Base-by-base conservation (phyloP, 2,797 vertebrate genomes). In the Oreochromis mossambicus region DNA sequence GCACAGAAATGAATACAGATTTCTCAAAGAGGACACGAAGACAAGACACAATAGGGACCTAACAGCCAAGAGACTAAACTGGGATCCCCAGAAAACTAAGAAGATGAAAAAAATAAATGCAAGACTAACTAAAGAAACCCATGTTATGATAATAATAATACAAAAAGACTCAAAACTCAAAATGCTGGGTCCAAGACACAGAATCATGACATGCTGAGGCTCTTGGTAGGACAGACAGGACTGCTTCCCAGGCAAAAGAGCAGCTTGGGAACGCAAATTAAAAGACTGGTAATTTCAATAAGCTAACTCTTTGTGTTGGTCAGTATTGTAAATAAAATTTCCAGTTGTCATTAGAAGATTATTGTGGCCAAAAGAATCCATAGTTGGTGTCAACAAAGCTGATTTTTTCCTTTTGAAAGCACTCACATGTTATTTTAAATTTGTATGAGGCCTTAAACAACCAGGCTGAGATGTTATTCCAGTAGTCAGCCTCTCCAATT, bases 211-310 rank as follows among this genome's bases (percentile, higher is more conserved):
- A 55, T 0, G 52, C 21, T 0, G 52, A 55, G 21, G 12, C 52
- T 55, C 52, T 12, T 26, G 52, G 12, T 26, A 54, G 12, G 52
- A 54, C 52, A 54, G 21, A 54, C 12, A 55, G 52, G 52, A 55
- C 52, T 14, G 52, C 0, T 55, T 55, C 0, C 52, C 52, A 55
- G 52, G 52, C 0, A 55, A 55, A 55, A 55, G 0, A 26, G 12
- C 0, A 26, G 12, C 52, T 55, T 55, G 12, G 21, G 1, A 55
- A 55, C 0, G 52, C 21, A 55, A 14, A 55, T 55, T 55, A 26
- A 55, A 55, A 26, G 6, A 7, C 21, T 54, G 52, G 52, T 55
- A 0, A 55, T 55, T 55, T 55, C 12, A 55, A 12, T 55, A 55
- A 55, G 12, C 12, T 55, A 55, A 55, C 52, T 55, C 52, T 55